These are phyloP conservation scores for Macrotus californicus DNA, from an alignment of 2,113 vertebrate species.

Conservation along the genomic window DNA sequence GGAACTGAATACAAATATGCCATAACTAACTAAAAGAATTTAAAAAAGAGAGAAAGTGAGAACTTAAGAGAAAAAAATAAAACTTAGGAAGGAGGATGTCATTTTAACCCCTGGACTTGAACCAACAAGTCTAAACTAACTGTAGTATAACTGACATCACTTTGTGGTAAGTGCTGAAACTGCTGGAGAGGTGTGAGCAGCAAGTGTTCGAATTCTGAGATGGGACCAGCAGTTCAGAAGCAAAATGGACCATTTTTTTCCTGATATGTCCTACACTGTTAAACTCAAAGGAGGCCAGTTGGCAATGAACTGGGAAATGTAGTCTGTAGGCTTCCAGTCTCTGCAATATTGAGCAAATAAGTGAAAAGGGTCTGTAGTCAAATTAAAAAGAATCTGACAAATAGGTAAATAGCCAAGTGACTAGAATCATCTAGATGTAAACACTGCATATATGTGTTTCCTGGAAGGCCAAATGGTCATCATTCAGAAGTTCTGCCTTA, in stretches of 20 bases:
- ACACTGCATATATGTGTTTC: not conserved
- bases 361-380: not conserved
- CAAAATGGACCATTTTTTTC: not conserved
- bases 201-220: not conserved
- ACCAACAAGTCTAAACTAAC: not conserved
- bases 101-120: not conserved
- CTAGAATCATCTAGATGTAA: not conserved
- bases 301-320: not conserved
- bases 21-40: not conserved
- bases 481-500: not conserved
- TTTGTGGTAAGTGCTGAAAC: not conserved
- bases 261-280: not conserved
- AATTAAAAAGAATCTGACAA: not conserved
- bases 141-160: not conserved
- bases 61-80: not conserved
- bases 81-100: not conserved
- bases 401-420: not conserved
- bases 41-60: not conserved
- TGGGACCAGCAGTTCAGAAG: not conserved
- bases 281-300: not conserved
- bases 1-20: not conserved
- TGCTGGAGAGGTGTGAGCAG: not conserved
- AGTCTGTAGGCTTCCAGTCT: not conserved
- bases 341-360: not conserved
- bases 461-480: not conserved